phyloP scores from a whole-genome alignment of 2,797 vertebrate genomes.

The Squalus acanthias region DNA sequence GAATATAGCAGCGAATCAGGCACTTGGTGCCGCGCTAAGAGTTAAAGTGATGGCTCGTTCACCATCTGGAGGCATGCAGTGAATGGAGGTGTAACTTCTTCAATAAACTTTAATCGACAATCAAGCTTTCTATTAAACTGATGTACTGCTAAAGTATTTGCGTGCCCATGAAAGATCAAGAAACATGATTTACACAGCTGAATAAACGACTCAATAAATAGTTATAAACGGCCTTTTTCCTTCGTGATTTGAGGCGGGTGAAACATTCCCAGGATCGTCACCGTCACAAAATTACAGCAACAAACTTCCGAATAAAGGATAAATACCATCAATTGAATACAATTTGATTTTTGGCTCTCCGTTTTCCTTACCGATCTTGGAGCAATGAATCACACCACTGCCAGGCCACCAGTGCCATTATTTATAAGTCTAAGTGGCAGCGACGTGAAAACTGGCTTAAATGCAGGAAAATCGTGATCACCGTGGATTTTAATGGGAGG shows the following conservation, averaged over 20 bases:
- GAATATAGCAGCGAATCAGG: neutral
- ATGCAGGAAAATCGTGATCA: neutral
- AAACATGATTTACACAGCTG: neutral
- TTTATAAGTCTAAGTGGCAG: neutral
- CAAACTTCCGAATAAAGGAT: too few relatives aligned
- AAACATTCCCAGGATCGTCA: neutral
- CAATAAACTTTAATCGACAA: neutral
- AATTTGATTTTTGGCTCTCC: neutral
- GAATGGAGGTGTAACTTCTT: neutral
- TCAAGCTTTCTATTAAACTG: neutral
- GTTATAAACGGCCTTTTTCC: neutral
- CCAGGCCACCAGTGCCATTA: neutral
- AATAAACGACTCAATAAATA: neutral
- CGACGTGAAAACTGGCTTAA: neutral
- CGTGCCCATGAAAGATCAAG: neutral
- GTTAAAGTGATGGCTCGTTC: neutral
- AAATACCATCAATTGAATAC: neutral
- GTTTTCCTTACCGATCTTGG: neutral
- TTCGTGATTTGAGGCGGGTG: neutral
- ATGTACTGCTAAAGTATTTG: neutral
- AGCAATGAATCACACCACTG: neutral
- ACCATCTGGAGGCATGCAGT: neutral
- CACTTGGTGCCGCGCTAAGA: neutral
- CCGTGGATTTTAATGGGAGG: neutral
- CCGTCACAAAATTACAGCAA: too few relatives aligned